phyloP scores from a whole-genome alignment of 2,888 invertebrate species.

The Cerceris ruficornis region DNA sequence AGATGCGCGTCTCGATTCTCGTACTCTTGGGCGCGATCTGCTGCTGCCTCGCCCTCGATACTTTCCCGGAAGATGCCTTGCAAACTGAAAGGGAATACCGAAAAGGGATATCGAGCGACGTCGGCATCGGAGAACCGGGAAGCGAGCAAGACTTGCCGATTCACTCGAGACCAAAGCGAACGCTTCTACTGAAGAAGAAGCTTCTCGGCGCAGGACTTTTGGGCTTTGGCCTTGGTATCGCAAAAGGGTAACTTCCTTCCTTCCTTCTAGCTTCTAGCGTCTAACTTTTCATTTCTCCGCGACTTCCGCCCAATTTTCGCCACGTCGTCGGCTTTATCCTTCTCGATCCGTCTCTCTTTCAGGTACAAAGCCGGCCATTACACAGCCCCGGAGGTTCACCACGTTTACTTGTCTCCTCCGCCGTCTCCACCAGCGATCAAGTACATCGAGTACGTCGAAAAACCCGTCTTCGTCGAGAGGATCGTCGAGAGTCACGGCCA shows the following conservation, averaged over 20 bases:
- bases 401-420: constrained; percentile 75
- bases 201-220: constrained; percentile 77
- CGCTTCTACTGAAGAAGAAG: constrained; percentile 78
- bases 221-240: constrained; percentile 76
- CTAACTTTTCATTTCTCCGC: no score
- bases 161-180: constrained; percentile 73
- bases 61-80: constrained; percentile 51
- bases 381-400: constrained; percentile 75
- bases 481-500: constrained; percentile 74
- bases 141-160: constrained; percentile 32
- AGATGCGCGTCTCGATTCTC: constrained; percentile 68
- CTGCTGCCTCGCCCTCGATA: constrained; percentile 61
- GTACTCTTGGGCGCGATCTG: constrained; percentile 52
- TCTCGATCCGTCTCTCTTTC: neutral
- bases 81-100: constrained; percentile 33
- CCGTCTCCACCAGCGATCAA: constrained; percentile 67
- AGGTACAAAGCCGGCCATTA: constrained; percentile 76
- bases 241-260: constrained; percentile 73
- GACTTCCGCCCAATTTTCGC: no score
- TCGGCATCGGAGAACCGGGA: constrained; percentile 12
- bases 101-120: neutral
- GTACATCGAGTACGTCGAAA: constrained; percentile 78
- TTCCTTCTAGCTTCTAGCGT: neutral
- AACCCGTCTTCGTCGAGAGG: constrained; percentile 76
- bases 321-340: no score